These are phyloP conservation scores for Myripristis jacobus DNA, from an alignment of 2,797 vertebrate genomes.

Conservation along the genomic window DNA sequence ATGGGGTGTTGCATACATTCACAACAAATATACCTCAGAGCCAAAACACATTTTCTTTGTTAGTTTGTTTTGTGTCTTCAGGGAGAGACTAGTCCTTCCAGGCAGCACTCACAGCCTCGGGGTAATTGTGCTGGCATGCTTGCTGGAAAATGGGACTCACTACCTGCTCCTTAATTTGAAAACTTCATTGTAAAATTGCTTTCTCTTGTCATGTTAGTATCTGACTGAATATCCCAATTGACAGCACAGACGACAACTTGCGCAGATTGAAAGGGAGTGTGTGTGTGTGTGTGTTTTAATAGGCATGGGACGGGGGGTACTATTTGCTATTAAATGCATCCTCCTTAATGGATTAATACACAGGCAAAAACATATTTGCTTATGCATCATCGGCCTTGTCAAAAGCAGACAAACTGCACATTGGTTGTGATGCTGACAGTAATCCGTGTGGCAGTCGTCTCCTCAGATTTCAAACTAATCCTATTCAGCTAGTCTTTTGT, in stretches of 20 bases:
- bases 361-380: not conserved
- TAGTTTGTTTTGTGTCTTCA: conserved; percentile 36
- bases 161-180: not conserved
- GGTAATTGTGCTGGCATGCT: not conserved
- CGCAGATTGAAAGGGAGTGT: too few species aligned
- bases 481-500: not conserved
- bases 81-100: conserved; percentile 13
- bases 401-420: not conserved
- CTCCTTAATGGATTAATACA: too few species aligned
- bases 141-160: not conserved
- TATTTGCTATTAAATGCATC: too few species aligned
- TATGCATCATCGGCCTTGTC: not conserved
- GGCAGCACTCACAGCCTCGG: conserved; percentile 3
- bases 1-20: conserved; percentile 19
- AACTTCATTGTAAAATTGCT: not conserved
- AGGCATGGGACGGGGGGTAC: too few species aligned
- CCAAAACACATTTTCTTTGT: conserved; percentile 39
- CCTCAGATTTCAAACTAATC: not conserved
- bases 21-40: conserved; percentile 11
- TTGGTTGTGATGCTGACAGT: not conserved
- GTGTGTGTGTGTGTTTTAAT: too few species aligned
- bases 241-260: too few species aligned
- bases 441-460: not conserved
- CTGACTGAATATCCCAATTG: too few species aligned
- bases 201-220: not conserved